Evolutionary conservation across 2,888 invertebrate species (phyloP).

Genomic region (Gonocerus acuteangulatus): DNA sequence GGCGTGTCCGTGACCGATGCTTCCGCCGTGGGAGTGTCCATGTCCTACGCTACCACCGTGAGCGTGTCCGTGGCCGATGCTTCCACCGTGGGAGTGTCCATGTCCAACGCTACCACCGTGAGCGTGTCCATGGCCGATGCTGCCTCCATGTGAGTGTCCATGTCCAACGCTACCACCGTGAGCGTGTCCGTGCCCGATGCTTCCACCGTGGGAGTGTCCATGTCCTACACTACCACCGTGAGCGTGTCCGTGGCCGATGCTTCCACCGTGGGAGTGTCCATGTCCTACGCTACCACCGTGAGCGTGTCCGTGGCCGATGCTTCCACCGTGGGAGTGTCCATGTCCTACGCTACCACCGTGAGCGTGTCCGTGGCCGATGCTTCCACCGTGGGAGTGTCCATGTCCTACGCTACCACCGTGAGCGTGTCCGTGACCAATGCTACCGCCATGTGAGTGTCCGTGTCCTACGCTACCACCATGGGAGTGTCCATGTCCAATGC

Average conservation of each 20-base stretch:
- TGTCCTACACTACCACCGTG: background rate
- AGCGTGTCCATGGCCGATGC: background rate
- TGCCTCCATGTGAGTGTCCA: background rate
- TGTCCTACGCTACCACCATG: background rate
- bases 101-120: background rate
- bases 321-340: background rate
- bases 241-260: background rate
- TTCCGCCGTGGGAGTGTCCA: background rate
- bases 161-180: background rate
- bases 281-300: background rate
- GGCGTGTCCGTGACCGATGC: background rate
- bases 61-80: background rate
- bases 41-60: background rate
- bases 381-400: background rate
- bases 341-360: background rate
- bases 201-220: background rate
- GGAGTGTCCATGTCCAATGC: background rate
- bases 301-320: background rate
- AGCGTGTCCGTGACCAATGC: background rate
- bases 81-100: background rate
- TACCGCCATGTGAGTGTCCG: background rate
- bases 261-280: slow-evolving; percentile 1
- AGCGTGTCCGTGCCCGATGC: background rate
- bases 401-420: background rate
- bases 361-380: background rate